Evolutionary conservation across 2,113 vertebrate species (phyloP), one percentile per base, ranked within the genome.

Genomic region (Eudorcas thomsonii): DNA sequence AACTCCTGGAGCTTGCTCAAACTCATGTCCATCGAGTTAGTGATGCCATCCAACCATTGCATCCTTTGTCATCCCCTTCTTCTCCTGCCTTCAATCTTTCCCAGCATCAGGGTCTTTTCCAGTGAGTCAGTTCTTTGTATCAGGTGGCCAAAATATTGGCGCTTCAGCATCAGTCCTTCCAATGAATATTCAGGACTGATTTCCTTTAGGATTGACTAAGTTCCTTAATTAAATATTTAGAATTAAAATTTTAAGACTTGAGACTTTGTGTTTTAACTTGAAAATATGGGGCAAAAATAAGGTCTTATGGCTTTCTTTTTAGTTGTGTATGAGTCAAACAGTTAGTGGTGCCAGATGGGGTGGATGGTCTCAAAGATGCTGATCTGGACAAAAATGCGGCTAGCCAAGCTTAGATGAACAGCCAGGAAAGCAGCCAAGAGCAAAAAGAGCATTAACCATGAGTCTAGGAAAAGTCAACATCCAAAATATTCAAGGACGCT

Each of bases 211-310:
- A 71, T 23, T 23, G n/a, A 5, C 67, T 71, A 91, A 96, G 3
- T 45, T 62, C 43, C 43, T 74, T 91, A 87, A 50, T 43, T 90
- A 96, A 96, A 52, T 88, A 77, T 74, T 77, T 74, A 77, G 28
- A 54, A 77, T 88, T 74, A 54, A 17, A 60, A 19, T 28, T 50
- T 50, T 36, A 87, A 94, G 50, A n/a, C 39, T 91, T 87, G 33
- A 67, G 6, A 28, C 50, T 67, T 96, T 94, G 50, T 96, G 28
- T 81, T 86, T 91, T 71, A 94, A 86, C 23, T n/a, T 96, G 39
- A 60, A 74, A 90, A 57, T 90, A 71, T 80, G 67, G 85, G 33
- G 26, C 33, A 80, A 57, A 33, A 67, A 59, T 59, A 90, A 86
- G 33, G 64, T 67, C 50, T n/a, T 50, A 55, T 64, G 71, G 67